Base-by-base conservation (phyloP, 2,888 invertebrate species). In the Piscicola geometra region DNA sequence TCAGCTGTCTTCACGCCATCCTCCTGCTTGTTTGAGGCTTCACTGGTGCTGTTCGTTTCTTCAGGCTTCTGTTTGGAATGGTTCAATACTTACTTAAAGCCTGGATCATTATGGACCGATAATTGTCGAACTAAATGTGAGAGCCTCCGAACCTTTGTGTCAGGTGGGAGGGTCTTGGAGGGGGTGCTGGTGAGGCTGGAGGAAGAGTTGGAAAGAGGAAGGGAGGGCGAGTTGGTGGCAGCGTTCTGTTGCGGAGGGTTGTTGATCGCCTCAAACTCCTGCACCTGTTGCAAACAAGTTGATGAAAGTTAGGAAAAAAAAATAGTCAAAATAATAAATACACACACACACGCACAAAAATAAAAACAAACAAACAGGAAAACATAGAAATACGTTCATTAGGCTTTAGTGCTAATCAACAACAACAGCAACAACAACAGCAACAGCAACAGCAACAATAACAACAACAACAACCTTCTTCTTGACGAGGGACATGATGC, bases 181-280 rank as follows among this genome's bases (percentile, higher is more conserved):
- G 21, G n/a, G 60, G 60, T 56, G n/a, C 21, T 56, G 60, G 50
- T 47, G 9, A 15, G 21, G 50, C 9, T 9, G 50, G 50, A 21
- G 50, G 50, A 15, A 15, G 12, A 47, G 50, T 15, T 15, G 50
- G 50, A 47, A 21, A 47, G 50, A 47, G 9, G 50, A 21, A n/a
- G n/a, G n/a, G n/a, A n/a, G n/a, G n/a, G n/a, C n/a, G n/a, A n/a
- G n/a, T n/a, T n/a, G n/a, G n/a, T n/a, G n/a, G n/a, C n/a, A n/a
- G n/a, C n/a, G n/a, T n/a, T n/a, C n/a, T n/a, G n/a, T n/a, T n/a
- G n/a, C n/a, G n/a, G n/a, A n/a, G n/a, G 60, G 60, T 56, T 56
- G 25, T 99, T 99, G 78, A 97, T 95, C 83, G 93, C 92, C 84
- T 99, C 99, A 85, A 99, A 99, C 84, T 99, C 99, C 85, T 97